Conservation (phyloP, 37 sponge, comb jelly and placozoan species). For the Spongia lamella region DNA sequence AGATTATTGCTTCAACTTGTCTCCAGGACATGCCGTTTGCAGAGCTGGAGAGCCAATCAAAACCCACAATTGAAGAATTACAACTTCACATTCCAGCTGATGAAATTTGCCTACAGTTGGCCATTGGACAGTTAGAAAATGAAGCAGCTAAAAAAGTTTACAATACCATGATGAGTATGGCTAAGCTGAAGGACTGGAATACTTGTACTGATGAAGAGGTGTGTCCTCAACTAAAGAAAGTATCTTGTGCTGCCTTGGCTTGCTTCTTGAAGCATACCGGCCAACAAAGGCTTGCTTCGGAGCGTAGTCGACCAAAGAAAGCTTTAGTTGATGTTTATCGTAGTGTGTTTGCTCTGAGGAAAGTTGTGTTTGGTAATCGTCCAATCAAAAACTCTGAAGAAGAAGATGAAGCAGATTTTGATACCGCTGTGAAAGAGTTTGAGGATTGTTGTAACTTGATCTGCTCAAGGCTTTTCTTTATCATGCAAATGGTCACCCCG, state of each 20-base stretch:
- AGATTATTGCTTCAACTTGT: too few relatives aligned
- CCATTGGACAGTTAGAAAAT: too few relatives aligned
- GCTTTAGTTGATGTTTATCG: slow-evolving; percentile 58
- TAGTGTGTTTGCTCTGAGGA: slow-evolving; percentile 51
- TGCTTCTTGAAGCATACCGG: slow-evolving; percentile 68
- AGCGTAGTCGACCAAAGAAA: slow-evolving; percentile 23
- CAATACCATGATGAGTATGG: too few relatives aligned
- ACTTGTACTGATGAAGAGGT: slow-evolving; percentile 62
- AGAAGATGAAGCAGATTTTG: too few relatives aligned
- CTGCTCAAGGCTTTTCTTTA: slow-evolving; percentile 51
- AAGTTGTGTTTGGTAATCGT: slow-evolving; percentile 45
- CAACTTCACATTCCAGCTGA: too few relatives aligned
- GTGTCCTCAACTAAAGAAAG: slow-evolving; percentile 47
- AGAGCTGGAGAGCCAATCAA: too few relatives aligned
- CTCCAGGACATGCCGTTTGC: too few relatives aligned
- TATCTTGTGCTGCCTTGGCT: slow-evolving; percentile 69
- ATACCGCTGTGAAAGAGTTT: slow-evolving; percentile 12
- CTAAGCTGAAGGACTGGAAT: slow-evolving; percentile 57
- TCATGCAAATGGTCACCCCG: slow-evolving; percentile 43
- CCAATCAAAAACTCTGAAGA: slow-evolving; percentile 24
- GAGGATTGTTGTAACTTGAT: slow-evolving; percentile 39
- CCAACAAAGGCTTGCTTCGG: neutral
- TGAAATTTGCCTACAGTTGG: too few relatives aligned
- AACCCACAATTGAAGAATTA: too few relatives aligned
- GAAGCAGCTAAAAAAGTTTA: too few relatives aligned